These are phyloP conservation scores for Hystrix brachyura DNA, from an alignment of 2,113 vertebrate genomes.

Conservation along the genomic window DNA sequence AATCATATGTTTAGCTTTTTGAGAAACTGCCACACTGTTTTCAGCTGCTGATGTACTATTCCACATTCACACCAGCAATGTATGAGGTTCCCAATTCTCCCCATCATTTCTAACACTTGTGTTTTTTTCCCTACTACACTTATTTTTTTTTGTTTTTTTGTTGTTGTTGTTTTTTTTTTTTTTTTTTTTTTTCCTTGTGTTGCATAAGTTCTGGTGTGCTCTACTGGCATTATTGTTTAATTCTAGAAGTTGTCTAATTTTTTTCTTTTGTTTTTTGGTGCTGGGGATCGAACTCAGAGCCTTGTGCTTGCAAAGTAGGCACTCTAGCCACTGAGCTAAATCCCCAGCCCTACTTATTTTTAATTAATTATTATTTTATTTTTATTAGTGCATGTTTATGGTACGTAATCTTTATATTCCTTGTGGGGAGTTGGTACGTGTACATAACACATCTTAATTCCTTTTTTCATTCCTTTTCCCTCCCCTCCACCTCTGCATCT, in stretches of 20 bases:
- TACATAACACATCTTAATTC: background rate
- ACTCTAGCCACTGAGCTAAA: too few relatives aligned
- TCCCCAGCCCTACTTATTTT: background rate
- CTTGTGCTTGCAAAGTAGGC: too few relatives aligned
- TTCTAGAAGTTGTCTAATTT: too few relatives aligned
- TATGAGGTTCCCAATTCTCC: background rate
- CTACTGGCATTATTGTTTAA: too few relatives aligned
- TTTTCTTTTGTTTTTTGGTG: too few relatives aligned
- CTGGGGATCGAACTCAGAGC: too few relatives aligned
- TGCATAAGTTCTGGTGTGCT: too few relatives aligned
- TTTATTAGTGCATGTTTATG: background rate
- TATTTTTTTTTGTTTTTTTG: background rate
- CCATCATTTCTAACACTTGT: background rate
- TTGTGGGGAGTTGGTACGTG: background rate
- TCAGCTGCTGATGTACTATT: background rate
- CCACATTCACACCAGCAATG: background rate
- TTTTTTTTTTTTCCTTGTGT: too few relatives aligned
- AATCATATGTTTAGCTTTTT: background rate
- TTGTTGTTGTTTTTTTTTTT: too few relatives aligned
- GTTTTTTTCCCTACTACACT: background rate
- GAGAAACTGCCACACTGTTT: background rate
- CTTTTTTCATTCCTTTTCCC: background rate
- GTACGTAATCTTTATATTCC: background rate
- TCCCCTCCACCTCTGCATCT: background rate
- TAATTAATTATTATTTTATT: background rate